phyloP scores from a whole-genome alignment of 1,140 invertebrate species.

The Oryctes rhinoceros region DNA sequence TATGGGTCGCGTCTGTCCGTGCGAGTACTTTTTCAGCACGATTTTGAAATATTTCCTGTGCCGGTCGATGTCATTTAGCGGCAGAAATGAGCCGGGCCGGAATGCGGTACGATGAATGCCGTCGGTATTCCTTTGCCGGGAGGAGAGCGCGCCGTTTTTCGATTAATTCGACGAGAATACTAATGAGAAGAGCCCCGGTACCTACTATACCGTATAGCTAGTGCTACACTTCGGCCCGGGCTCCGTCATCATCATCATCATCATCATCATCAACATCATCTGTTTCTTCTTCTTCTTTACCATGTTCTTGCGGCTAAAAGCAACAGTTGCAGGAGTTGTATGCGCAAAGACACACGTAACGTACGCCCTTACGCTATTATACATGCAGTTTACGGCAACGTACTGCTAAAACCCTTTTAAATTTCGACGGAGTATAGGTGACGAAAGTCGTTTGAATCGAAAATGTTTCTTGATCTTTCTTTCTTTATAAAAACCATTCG shows the following conservation, averaged over 20 bases:
- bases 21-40: conserved; percentile 55
- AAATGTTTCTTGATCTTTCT: too few species aligned
- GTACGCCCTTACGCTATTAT: too few species aligned
- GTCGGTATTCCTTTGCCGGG: conserved; percentile 51
- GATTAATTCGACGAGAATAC: conserved; percentile 60
- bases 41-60: conserved; percentile 59
- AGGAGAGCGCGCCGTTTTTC: conserved; percentile 55
- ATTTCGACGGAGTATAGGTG: too few species aligned
- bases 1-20: conserved; percentile 55
- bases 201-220: conserved; percentile 48
- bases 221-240: conserved; percentile 51
- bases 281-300: neutral
- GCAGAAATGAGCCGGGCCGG: conserved; percentile 56
- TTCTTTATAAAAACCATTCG: too few species aligned
- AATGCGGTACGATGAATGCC: conserved; percentile 54
- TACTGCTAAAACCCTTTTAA: too few species aligned
- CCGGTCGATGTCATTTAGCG: conserved; percentile 56
- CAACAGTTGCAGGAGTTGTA: too few species aligned
- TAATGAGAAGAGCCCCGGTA: conserved; percentile 56
- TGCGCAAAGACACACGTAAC: too few species aligned
- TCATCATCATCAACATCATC: conserved; percentile 3
- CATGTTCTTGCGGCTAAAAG: too few species aligned
- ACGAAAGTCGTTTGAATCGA: too few species aligned
- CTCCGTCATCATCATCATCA: conserved; percentile 28
- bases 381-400: too few species aligned